These are phyloP conservation scores for Pygocentrus nattereri DNA, from an alignment of 2,797 vertebrate genomes.

Conservation along the genomic window DNA sequence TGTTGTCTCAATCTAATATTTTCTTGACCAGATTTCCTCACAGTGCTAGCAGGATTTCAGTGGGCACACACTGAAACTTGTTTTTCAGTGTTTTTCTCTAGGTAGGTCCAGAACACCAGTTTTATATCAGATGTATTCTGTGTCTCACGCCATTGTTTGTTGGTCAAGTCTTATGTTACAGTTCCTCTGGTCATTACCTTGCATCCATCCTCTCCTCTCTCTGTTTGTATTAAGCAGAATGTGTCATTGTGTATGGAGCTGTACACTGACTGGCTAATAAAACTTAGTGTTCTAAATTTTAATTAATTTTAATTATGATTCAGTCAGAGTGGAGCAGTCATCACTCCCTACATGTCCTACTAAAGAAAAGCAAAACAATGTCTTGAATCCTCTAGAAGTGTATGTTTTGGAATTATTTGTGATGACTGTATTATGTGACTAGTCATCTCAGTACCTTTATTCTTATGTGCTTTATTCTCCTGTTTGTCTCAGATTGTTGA, in stretches of 20 bases:
- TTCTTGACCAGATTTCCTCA: slow-evolving; percentile 38
- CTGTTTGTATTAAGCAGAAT: neutral
- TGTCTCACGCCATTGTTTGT: slow-evolving; percentile 19
- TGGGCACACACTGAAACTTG: slow-evolving; percentile 41
- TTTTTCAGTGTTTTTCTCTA: slow-evolving; percentile 47
- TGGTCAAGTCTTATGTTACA: slow-evolving; percentile 2
- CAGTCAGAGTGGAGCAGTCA: neutral
- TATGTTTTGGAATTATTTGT: neutral
- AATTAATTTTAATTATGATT: neutral
- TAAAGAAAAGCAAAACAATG: neutral
- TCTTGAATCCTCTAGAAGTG: neutral
- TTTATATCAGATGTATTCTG: slow-evolving; percentile 23
- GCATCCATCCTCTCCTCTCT: slow-evolving; percentile 28
- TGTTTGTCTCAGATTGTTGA: slow-evolving; percentile 90
- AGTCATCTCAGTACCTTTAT: neutral
- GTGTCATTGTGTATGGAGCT: neutral
- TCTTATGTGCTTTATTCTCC: neutral
- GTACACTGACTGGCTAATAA: neutral
- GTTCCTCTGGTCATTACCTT: slow-evolving; percentile 15
- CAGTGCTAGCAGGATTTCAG: slow-evolving; percentile 47
- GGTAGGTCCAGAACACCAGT: slow-evolving; percentile 35
- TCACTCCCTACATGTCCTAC: neutral
- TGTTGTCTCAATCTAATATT: slow-evolving; percentile 42
- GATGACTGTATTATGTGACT: neutral
- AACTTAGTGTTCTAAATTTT: neutral